A percentile compares a stretch with the other conserved stretches of the same genome.
Evolutionary conservation across 2,797 vertebrate species (phyloP).

Genomic region (Phrynocephalus vlangalii): DNA sequence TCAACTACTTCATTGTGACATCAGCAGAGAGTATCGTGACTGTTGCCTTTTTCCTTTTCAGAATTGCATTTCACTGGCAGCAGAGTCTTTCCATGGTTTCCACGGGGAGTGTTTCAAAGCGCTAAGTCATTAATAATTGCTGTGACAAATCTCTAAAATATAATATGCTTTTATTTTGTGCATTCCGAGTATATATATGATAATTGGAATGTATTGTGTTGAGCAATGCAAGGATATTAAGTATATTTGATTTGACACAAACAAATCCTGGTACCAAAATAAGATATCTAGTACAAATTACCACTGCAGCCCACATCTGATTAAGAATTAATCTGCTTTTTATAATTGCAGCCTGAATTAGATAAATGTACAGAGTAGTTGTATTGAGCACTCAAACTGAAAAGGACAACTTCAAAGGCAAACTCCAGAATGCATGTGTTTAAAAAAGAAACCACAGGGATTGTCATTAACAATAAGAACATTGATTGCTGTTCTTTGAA

Average conservation of each 20-base stretch:
- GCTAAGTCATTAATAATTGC: constrained; percentile 27
- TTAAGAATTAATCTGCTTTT: constrained; percentile 85
- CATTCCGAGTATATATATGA: constrained; percentile 14
- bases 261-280: constrained; percentile 63
- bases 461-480: constrained; percentile 31
- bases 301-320: constrained; percentile 65
- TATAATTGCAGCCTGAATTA: constrained; percentile 78
- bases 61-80: constrained; percentile 2
- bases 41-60: constrained; percentile 13
- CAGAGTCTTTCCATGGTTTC: constrained; percentile 16
- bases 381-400: constrained; percentile 58
- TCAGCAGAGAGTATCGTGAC: constrained; percentile 20
- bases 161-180: constrained; percentile 24
- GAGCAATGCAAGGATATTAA: constrained; percentile 52
- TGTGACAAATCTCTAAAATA: constrained; percentile 21
- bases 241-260: constrained; percentile 65
- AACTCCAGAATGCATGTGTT: constrained; percentile 80
- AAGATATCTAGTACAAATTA: constrained; percentile 66
- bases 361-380: constrained; percentile 60
- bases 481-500: constrained; percentile 40
- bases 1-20: constrained; percentile 39
- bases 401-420: constrained; percentile 84
- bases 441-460: constrained; percentile 63
- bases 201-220: constrained; percentile 58
- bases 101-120: constrained; percentile 21